A percentile compares a stretch with the other conserved stretches of the same genome.
Evolutionary conservation across 2,797 vertebrate genomes (phyloP).

Genomic region (Poeciliopsis paucimaculata): DNA sequence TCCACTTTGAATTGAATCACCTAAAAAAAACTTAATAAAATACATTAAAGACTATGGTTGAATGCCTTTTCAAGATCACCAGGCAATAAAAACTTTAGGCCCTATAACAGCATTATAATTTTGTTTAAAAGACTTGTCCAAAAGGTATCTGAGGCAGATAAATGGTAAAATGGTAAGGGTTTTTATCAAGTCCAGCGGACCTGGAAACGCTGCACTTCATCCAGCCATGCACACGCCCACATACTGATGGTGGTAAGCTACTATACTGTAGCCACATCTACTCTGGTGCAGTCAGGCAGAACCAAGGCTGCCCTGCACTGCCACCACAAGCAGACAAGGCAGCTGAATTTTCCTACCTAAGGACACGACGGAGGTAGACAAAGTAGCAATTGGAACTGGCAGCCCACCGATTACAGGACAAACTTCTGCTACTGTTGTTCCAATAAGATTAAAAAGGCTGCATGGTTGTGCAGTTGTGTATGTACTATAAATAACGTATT

Average conservation of each 20-base stretch:
- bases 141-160: neutral
- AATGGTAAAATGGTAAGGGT: neutral
- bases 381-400: neutral
- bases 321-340: too few relatives aligned
- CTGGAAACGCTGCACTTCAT: neutral
- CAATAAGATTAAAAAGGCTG: neutral
- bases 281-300: too few relatives aligned
- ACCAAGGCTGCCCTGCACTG: too few relatives aligned
- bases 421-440: neutral
- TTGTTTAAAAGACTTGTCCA: neutral
- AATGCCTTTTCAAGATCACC: neutral
- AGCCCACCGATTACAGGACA: neutral
- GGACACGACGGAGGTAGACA: too few relatives aligned
- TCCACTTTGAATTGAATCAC: neutral
- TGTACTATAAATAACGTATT: too few relatives aligned
- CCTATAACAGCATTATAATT: neutral
- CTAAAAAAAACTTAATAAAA: neutral
- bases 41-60: neutral
- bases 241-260: too few relatives aligned
- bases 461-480: neutral
- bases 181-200: neutral
- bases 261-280: too few relatives aligned
- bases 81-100: neutral
- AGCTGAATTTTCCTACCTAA: too few relatives aligned
- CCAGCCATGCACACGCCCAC: neutral